phyloP scores from a whole-genome alignment of 2,113 vertebrate genomes.

The Aegypius monachus region DNA sequence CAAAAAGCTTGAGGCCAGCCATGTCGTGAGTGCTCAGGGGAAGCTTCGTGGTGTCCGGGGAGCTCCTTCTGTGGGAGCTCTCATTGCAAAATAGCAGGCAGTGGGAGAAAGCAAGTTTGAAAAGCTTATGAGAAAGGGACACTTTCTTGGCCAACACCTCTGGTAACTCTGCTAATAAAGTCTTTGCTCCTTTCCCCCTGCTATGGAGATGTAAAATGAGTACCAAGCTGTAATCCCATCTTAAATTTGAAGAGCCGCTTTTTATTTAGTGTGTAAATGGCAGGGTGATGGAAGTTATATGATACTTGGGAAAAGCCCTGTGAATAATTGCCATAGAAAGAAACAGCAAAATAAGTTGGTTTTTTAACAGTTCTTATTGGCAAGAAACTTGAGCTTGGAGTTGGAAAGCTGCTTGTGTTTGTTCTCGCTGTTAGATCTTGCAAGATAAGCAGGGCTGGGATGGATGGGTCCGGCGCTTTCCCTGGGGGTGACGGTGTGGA shows the following conservation, averaged over 20 bases:
- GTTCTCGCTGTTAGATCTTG: slow-evolving; percentile 7
- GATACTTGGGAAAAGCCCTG: background rate
- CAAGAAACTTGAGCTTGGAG: slow-evolving; percentile 5
- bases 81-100: background rate
- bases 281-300: background rate
- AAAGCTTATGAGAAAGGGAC: background rate
- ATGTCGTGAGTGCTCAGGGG: background rate
- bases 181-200: background rate
- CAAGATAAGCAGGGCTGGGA: background rate
- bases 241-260: background rate
- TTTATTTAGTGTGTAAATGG: background rate
- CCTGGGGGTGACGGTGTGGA: background rate
- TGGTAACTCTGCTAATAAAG: background rate
- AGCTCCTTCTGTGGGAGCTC: background rate
- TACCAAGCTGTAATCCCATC: background rate
- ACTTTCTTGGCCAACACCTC: background rate
- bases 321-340: slow-evolving; percentile 46
- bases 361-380: slow-evolving; percentile 38
- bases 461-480: background rate
- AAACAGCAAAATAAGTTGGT: slow-evolving; percentile 34
- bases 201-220: background rate
- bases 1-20: background rate
- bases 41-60: background rate
- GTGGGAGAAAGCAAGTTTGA: background rate
- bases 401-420: slow-evolving; percentile 40